These are phyloP conservation scores for Sclerurus mexicanus DNA, from an alignment of 2,113 vertebrate genomes.

Conservation along the genomic window DNA sequence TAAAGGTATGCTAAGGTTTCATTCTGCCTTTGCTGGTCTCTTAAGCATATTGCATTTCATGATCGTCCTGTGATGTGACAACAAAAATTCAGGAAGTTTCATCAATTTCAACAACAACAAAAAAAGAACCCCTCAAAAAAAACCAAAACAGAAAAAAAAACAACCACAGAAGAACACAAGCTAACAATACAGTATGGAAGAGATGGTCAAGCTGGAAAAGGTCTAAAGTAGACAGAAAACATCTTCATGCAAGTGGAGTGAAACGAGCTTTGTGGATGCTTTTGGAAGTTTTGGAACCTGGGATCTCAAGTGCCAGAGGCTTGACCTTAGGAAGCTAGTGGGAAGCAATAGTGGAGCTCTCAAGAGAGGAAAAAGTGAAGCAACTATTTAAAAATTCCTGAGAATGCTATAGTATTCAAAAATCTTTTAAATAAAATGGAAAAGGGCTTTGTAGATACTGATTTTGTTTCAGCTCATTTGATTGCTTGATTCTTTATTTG, in stretches of 20 bases:
- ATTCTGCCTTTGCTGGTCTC: neutral
- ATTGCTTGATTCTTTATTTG: neutral
- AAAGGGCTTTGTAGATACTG: neutral
- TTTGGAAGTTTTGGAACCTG: neutral
- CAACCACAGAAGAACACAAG: neutral
- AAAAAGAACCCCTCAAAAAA: too few species aligned
- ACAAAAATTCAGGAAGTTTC: neutral
- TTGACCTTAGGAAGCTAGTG: neutral
- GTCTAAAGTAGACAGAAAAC: neutral
- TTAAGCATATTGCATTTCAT: neutral
- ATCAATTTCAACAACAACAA: neutral
- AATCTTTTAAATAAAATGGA: neutral
- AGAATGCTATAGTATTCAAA: neutral
- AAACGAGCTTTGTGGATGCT: neutral
- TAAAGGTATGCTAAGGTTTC: neutral
- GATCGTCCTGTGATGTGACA: neutral
- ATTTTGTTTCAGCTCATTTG: neutral
- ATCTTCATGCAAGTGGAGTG: neutral
- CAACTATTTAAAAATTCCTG: neutral
- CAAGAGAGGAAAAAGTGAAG: neutral
- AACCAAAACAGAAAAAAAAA: too few species aligned
- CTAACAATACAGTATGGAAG: neutral
- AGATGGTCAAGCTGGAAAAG: neutral
- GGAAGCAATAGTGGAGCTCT: neutral
- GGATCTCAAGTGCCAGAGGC: neutral